These are phyloP conservation scores for Turdus rufiventris DNA, from an alignment of 2,113 vertebrate species.

Conservation along the genomic window DNA sequence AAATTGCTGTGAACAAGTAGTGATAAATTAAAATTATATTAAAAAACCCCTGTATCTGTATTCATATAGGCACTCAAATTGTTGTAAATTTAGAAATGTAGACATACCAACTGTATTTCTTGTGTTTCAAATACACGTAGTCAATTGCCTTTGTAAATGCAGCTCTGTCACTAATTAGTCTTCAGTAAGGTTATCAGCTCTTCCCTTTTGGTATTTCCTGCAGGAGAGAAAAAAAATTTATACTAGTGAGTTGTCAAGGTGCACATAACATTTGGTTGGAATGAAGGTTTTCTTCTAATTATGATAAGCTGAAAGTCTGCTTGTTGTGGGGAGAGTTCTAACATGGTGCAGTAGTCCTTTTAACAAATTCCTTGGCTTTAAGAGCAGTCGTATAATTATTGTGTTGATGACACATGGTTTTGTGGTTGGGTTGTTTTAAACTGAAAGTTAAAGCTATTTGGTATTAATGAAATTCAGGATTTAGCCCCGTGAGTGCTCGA, in stretches of 20 bases:
- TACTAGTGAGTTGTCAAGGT: background rate
- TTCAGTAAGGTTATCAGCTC: background rate
- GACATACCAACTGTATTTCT: background rate
- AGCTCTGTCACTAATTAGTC: background rate
- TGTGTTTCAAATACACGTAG: background rate
- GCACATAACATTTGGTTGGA: background rate
- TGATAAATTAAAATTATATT: background rate
- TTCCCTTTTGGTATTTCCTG: background rate
- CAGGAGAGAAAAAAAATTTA: background rate
- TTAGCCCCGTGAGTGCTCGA: background rate
- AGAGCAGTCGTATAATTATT: background rate
- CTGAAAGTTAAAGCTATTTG: background rate
- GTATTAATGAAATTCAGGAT: background rate
- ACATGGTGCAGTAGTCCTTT: background rate
- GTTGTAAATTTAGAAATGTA: background rate
- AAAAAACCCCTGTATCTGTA: background rate
- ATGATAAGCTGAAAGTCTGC: background rate
- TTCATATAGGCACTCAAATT: background rate
- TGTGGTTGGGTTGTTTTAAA: background rate
- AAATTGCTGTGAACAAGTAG: background rate
- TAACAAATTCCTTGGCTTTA: background rate
- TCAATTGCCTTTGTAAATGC: background rate
- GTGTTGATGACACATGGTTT: background rate
- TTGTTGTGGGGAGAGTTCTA: background rate
- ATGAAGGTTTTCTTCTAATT: background rate